phyloP scores from a whole-genome alignment of 2,797 vertebrate genomes.

The Neoniphon sammara region DNA sequence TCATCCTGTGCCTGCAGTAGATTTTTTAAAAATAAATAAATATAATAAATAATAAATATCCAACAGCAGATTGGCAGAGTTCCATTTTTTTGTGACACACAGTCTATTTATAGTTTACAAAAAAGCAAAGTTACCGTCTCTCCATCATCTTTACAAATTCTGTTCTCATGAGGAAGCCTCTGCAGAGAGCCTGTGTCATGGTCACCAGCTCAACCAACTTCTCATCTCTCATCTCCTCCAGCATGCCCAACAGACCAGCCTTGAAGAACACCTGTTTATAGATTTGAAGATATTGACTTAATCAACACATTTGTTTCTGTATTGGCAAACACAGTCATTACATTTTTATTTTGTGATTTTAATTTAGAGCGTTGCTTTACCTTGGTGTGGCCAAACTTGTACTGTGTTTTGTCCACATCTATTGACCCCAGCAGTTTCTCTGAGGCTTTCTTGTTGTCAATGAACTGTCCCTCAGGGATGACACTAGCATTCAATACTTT shows the following conservation, averaged over 20 bases:
- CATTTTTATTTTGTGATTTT: neutral
- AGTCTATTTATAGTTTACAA: neutral
- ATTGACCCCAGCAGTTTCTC: conserved; percentile 87
- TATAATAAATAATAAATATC: no score
- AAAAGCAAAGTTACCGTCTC: conserved; percentile 72
- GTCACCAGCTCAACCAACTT: conserved; percentile 87
- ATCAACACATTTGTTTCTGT: neutral
- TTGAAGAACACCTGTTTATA: conserved; percentile 85
- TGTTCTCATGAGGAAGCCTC: conserved; percentile 83
- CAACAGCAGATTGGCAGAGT: no score
- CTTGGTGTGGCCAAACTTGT: conserved; percentile 90
- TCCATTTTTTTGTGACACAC: neutral
- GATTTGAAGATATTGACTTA: neutral
- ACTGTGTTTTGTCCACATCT: conserved; percentile 84
- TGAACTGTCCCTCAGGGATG: conserved; percentile 87
- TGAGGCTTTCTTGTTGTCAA: conserved; percentile 88
- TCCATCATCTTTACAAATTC: conserved; percentile 86
- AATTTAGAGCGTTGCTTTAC: conserved; percentile 55
- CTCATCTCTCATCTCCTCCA: conserved; percentile 90
- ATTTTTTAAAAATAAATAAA: no score
- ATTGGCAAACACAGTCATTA: neutral
- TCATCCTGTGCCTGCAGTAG: no score
- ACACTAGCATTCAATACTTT: conserved; percentile 88
- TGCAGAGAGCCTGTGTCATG: conserved; percentile 82
- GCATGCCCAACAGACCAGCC: conserved; percentile 85